A percentile compares a stretch with the other conserved stretches of the same genome.
These are phyloP conservation scores for Aphelenchoides avenae DNA, from an alignment of 1,140 invertebrate genomes.

Conservation along the genomic window DNA sequence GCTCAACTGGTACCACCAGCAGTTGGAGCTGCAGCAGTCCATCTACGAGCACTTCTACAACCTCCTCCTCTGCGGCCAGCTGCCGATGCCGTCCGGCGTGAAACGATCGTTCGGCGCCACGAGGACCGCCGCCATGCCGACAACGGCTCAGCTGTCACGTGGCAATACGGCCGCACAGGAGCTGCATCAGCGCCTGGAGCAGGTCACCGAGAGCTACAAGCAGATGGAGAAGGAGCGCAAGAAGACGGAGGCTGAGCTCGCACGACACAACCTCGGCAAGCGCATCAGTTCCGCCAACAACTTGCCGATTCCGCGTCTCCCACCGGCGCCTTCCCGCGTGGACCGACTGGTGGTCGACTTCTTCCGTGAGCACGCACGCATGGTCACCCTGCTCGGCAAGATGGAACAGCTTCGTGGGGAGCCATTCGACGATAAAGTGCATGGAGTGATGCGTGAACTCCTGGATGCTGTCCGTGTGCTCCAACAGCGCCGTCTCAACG, in stretches of 20 bases:
- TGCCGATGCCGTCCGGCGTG: slow-evolving; percentile 22
- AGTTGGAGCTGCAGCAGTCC: slow-evolving; percentile 43
- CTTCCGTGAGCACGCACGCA: slow-evolving; percentile 72
- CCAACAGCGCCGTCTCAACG: slow-evolving; percentile 50
- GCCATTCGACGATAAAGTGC: slow-evolving; percentile 37
- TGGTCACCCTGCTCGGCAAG: slow-evolving; percentile 59
- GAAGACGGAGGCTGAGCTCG: slow-evolving; percentile 75
- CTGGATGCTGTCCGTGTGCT: slow-evolving; percentile 50
- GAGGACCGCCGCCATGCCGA: too few species aligned
- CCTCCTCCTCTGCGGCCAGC: not conserved
- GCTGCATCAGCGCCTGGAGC: slow-evolving; percentile 65
- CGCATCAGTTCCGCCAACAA: slow-evolving; percentile 77
- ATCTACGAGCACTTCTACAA: slow-evolving; percentile 49
- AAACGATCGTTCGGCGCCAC: too few species aligned
- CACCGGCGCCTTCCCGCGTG: slow-evolving; percentile 75
- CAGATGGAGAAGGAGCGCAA: slow-evolving; percentile 77
- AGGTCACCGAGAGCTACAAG: slow-evolving; percentile 77
- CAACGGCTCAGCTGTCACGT: slow-evolving; percentile 8
- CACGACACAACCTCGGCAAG: slow-evolving; percentile 74
- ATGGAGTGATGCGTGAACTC: slow-evolving; percentile 45
- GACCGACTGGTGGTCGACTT: slow-evolving; percentile 78
- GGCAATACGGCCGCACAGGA: slow-evolving; percentile 14
- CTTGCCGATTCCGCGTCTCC: slow-evolving; percentile 73
- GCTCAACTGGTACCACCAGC: slow-evolving; percentile 43
- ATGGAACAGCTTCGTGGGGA: slow-evolving; percentile 54